Percentiles rank a stretch among this genome's conserved stretches.
Evolutionary conservation across 2,113 vertebrate genomes (phyloP).

Genomic region (Glaucidium brasilianum): DNA sequence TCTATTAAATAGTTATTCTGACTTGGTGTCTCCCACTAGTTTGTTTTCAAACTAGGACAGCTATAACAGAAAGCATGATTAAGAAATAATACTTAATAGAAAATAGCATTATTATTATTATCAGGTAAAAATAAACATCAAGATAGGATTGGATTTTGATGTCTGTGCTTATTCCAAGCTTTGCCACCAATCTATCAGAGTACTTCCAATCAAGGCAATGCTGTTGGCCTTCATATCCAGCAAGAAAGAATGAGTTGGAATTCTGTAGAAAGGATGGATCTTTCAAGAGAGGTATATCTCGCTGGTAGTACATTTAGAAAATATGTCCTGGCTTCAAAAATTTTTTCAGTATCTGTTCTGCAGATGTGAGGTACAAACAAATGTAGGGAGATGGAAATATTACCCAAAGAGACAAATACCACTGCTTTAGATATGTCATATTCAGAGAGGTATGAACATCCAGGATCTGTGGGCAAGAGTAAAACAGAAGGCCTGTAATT

Average conservation of each 20-base stretch:
- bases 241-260: neutral
- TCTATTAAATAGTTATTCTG: no score
- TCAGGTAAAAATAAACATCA: neutral
- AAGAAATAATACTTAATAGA: neutral
- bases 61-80: neutral
- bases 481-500: neutral
- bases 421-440: neutral
- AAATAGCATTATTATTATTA: neutral
- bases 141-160: neutral
- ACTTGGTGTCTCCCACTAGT: no score
- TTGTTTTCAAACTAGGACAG: no score
- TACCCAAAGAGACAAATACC: neutral
- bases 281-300: neutral
- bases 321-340: neutral
- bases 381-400: neutral
- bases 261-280: neutral
- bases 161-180: neutral
- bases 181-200: neutral
- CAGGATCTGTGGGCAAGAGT: neutral
- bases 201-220: neutral
- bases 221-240: neutral
- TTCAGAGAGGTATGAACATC: neutral
- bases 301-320: neutral
- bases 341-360: neutral
- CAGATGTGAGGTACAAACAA: neutral